These are phyloP conservation scores for Rhorus exstirpatorius DNA, from an alignment of 2,888 invertebrate species.

Conservation along the genomic window DNA sequence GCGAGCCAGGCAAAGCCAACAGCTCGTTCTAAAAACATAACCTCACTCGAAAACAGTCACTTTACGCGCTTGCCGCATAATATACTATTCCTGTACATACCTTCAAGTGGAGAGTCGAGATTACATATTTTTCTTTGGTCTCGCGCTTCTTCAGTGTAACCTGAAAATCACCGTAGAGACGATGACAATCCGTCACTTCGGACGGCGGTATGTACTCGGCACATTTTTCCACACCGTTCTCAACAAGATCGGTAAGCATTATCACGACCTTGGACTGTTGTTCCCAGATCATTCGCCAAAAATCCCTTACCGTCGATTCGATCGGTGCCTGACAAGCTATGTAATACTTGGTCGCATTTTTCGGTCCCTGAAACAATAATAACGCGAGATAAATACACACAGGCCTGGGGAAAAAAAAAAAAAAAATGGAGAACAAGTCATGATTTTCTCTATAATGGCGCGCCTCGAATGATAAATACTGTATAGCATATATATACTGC, in stretches of 20 bases:
- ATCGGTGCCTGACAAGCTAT: slow-evolving; percentile 97
- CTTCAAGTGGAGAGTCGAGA: slow-evolving; percentile 94
- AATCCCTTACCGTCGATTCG: slow-evolving; percentile 94
- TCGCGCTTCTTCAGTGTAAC: slow-evolving; percentile 95
- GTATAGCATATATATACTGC: no score
- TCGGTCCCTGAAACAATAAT: slow-evolving; percentile 90
- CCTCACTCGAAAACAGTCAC: no score
- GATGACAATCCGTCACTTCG: slow-evolving; percentile 95
- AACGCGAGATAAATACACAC: not conserved
- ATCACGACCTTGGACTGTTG: slow-evolving; percentile 95
- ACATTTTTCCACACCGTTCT: slow-evolving; percentile 96
- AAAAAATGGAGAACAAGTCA: no score
- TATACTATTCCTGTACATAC: no score
- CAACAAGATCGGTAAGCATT: slow-evolving; percentile 96
- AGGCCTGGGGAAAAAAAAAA: no score
- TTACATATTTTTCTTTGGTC: slow-evolving; percentile 95
- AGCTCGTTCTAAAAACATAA: no score
- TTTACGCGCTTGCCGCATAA: no score
- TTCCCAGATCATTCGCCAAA: slow-evolving; percentile 99
- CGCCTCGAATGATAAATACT: no score
- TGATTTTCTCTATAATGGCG: no score
- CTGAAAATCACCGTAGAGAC: slow-evolving; percentile 95
- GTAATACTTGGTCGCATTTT: slow-evolving; percentile 93
- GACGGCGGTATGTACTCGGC: slow-evolving; percentile 97
- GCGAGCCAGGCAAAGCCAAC: no score